phyloP scores from a whole-genome alignment of 1,140 invertebrate genomes.

The Leucophenga varia region DNA sequence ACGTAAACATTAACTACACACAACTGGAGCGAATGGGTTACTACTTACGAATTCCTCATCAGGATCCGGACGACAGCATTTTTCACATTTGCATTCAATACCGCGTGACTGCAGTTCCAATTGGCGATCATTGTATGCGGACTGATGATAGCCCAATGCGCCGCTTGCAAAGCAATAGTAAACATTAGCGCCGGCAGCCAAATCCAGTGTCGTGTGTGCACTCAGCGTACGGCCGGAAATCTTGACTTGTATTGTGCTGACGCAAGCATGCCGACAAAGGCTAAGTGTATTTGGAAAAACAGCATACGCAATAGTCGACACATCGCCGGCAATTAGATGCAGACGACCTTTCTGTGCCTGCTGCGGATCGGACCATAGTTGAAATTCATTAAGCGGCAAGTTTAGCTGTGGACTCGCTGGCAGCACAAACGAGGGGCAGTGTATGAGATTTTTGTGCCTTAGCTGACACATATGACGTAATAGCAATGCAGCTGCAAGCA shows the following conservation, averaged over 20 bases:
- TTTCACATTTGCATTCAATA: constrained; percentile 32
- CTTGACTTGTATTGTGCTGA: constrained; percentile 28
- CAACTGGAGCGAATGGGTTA: too few species aligned
- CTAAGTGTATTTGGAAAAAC: constrained; percentile 32
- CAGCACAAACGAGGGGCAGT: constrained; percentile 36
- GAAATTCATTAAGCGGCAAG: constrained; percentile 33
- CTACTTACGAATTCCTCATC: constrained; percentile 42
- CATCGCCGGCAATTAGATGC: constrained; percentile 33
- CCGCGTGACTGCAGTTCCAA: constrained; percentile 23
- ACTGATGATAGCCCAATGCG: constrained; percentile 26
- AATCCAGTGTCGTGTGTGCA: constrained; percentile 28
- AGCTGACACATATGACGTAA: constrained; percentile 34
- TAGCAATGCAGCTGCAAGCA: constrained; percentile 29
- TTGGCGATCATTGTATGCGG: constrained; percentile 21
- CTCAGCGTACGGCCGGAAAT: constrained; percentile 33
- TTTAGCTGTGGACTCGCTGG: constrained; percentile 36
- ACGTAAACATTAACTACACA: too few species aligned
- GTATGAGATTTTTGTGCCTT: constrained; percentile 30
- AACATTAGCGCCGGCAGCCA: constrained; percentile 28
- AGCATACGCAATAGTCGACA: constrained; percentile 32
- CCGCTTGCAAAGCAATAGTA: constrained; percentile 34
- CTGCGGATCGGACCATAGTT: constrained; percentile 29
- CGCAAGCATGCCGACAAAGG: constrained; percentile 32
- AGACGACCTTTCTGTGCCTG: constrained; percentile 29
- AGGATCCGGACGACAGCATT: constrained; percentile 26